These are phyloP conservation scores for Tragopan temminckii DNA, from an alignment of 2,797 vertebrate species.

Conservation along the genomic window DNA sequence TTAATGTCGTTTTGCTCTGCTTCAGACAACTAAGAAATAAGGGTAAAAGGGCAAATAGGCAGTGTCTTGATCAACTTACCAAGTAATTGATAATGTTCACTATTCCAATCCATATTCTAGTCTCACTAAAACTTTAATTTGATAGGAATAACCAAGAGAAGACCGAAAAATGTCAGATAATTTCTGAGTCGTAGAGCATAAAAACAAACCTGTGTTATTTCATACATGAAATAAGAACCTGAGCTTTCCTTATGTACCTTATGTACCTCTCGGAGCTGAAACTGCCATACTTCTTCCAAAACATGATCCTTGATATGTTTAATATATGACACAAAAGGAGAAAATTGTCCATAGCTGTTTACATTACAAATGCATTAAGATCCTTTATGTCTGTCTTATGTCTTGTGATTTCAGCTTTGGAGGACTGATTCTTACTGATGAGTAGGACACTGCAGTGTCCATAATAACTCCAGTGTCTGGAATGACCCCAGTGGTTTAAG, in stretches of 20 bases:
- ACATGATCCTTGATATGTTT: background rate
- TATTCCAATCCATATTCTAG: background rate
- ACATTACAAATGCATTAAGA: background rate
- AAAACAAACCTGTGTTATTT: background rate
- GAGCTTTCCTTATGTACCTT: background rate
- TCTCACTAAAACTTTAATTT: background rate
- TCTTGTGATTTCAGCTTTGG: background rate
- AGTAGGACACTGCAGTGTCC: background rate
- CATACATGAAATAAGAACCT: background rate
- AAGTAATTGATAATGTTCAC: background rate
- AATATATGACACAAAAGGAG: background rate
- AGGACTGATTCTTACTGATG: background rate
- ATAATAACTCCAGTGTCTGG: background rate
- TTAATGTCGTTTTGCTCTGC: background rate
- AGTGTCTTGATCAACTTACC: background rate
- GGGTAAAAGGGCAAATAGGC: background rate
- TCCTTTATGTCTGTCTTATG: background rate
- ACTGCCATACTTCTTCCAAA: background rate
- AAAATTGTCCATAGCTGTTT: background rate
- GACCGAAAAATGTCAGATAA: background rate
- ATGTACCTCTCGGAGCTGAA: background rate
- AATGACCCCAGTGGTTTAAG: background rate
- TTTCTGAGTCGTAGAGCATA: background rate
- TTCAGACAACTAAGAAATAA: background rate
- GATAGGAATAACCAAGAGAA: background rate